These are phyloP conservation scores for Branchinecta sandiegonensis DNA, from an alignment of 2,888 invertebrate genomes.

Conservation along the genomic window DNA sequence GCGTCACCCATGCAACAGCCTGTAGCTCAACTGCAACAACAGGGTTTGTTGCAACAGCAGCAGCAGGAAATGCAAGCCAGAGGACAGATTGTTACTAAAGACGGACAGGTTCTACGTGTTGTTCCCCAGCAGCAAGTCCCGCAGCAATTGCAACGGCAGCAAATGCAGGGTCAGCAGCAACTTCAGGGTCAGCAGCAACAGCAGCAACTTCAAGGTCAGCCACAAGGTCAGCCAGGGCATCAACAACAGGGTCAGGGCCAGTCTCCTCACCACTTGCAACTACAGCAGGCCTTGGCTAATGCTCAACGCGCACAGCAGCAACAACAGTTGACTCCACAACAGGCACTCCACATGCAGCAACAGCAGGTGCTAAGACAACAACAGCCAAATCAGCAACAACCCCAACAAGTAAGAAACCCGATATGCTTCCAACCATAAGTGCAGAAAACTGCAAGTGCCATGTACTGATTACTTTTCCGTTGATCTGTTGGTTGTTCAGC, in stretches of 20 bases:
- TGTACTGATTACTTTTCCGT: too few species aligned
- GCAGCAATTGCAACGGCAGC: slow-evolving; percentile 10
- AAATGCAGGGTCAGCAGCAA: neutral
- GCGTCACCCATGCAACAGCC: too few species aligned
- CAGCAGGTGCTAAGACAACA: slow-evolving; percentile 5
- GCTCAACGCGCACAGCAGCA: neutral
- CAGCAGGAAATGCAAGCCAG: neutral
- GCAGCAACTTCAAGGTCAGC: neutral
- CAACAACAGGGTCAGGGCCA: neutral
- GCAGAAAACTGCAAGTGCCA: too few species aligned
- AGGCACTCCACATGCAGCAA: neutral
- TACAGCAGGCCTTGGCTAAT: neutral
- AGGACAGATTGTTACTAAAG: neutral
- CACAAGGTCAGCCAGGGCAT: neutral
- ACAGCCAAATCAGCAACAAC: neutral
- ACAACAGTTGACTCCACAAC: neutral
- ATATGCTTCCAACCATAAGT: too few species aligned
- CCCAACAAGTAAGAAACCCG: too few species aligned
- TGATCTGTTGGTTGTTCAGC: too few species aligned
- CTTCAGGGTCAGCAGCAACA: neutral
- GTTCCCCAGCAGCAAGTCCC: neutral
- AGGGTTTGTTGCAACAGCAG: neutral
- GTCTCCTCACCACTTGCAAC: neutral
- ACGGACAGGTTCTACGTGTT: slow-evolving; percentile 1
- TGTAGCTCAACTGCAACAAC: too few species aligned